Evolutionary conservation across 2,797 vertebrate genomes (phyloP).

Genomic region (Lophotriccus pileatus): DNA sequence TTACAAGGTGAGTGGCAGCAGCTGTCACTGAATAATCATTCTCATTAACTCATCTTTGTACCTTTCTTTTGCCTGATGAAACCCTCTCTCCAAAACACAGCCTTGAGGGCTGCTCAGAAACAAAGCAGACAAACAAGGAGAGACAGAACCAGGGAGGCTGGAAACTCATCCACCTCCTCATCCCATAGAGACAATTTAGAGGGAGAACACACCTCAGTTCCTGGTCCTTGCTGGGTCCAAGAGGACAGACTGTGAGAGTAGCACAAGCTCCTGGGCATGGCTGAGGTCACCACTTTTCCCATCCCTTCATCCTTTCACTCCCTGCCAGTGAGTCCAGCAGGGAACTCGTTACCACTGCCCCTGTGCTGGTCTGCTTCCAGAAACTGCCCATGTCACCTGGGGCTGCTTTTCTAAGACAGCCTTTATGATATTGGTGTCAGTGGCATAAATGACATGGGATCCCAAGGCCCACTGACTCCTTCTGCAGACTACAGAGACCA

Average conservation of each 20-base stretch:
- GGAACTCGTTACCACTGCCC: neutral
- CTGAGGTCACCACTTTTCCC: neutral
- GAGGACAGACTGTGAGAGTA: rapidly evolving
- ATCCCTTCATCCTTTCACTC: neutral
- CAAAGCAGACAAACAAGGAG: neutral
- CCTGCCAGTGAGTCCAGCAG: neutral
- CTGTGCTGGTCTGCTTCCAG: neutral
- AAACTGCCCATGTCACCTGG: neutral
- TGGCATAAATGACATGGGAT: neutral
- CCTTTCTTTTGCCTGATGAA: conserved; percentile 13
- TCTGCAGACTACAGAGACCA: neutral
- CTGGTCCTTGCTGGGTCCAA: neutral
- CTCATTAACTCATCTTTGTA: conserved; percentile 41
- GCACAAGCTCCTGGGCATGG: neutral
- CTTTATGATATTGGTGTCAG: neutral
- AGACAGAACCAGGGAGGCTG: neutral
- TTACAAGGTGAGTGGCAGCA: conserved; percentile 21
- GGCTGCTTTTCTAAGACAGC: neutral
- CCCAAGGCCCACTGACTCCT: neutral
- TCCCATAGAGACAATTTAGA: neutral
- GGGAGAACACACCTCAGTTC: neutral
- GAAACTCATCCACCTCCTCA: neutral
- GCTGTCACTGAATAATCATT: conserved; percentile 36
- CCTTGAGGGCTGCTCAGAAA: neutral
- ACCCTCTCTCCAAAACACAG: neutral